Conservation (phyloP, 2,797 vertebrate species). For the Myiotriccus ornatus region DNA sequence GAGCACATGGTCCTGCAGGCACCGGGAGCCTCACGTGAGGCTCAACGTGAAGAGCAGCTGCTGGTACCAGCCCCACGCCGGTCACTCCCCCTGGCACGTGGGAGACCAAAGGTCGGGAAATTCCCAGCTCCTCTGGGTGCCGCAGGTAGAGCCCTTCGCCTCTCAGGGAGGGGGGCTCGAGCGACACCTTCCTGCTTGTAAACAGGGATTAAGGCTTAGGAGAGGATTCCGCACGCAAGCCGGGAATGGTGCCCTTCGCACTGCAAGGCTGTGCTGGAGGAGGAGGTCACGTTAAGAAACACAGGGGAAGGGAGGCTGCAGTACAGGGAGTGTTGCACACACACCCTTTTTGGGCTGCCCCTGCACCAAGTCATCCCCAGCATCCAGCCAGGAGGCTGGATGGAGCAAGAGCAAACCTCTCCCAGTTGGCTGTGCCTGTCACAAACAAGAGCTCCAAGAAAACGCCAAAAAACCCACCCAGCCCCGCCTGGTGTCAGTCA, state of each 20-base stretch:
- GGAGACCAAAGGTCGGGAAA: neutral
- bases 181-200: neutral
- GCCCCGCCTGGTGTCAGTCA: neutral
- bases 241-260: neutral
- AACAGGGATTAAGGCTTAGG: neutral
- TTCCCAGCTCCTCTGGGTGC: neutral
- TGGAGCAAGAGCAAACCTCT: neutral
- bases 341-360: constrained; percentile 22
- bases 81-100: neutral
- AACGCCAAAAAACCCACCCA: neutral
- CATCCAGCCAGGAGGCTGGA: neutral
- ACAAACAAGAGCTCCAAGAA: neutral
- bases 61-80: neutral
- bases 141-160: neutral
- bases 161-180: neutral
- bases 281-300: neutral
- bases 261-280: neutral
- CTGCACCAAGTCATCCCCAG: neutral
- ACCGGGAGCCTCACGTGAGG: constrained; percentile 29
- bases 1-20: constrained; percentile 51
- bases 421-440: neutral
- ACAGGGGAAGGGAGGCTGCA: neutral
- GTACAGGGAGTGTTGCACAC: constrained; percentile 11
- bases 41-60: constrained; percentile 16
- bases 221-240: neutral